Evolutionary conservation across 2,113 vertebrate genomes (phyloP).

Genomic region (Chlamydotis undulata): DNA sequence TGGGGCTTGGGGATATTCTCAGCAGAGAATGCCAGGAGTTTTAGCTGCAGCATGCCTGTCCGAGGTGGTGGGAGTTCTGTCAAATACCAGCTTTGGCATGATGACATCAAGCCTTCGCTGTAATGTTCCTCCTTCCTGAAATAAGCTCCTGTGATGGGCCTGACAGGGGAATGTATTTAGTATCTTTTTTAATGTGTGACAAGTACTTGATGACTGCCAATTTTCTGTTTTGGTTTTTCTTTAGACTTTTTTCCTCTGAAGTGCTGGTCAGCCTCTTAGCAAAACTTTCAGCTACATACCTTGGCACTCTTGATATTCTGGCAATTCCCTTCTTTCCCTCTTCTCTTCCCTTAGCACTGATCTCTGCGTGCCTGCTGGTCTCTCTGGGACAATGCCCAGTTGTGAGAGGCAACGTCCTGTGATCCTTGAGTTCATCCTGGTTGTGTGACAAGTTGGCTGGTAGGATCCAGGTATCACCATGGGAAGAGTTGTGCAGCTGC

Average conservation of each 20-base stretch:
- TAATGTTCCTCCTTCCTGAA: constrained; percentile 9
- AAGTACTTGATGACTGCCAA: constrained; percentile 17
- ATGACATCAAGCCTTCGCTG: constrained; percentile 33
- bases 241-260: background rate
- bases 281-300: background rate
- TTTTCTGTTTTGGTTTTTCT: background rate
- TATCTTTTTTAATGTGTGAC: constrained; percentile 9
- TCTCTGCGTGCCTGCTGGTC: rapidly evolving
- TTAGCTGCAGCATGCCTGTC: background rate
- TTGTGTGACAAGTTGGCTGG: background rate
- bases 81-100: constrained; percentile 18
- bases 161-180: background rate
- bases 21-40: background rate
- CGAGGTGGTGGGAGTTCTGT: constrained; percentile 40
- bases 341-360: background rate
- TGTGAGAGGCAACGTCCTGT: background rate
- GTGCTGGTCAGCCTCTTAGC: background rate
- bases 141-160: constrained; percentile 33
- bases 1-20: background rate
- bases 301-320: background rate
- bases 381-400: too few relatives aligned
- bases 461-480: background rate
- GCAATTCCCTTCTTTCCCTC: background rate
- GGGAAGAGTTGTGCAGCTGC: background rate
- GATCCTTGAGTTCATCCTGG: background rate